These are phyloP conservation scores for Thamnophis elegans DNA, from an alignment of 2,797 vertebrate genomes.

Conservation along the genomic window DNA sequence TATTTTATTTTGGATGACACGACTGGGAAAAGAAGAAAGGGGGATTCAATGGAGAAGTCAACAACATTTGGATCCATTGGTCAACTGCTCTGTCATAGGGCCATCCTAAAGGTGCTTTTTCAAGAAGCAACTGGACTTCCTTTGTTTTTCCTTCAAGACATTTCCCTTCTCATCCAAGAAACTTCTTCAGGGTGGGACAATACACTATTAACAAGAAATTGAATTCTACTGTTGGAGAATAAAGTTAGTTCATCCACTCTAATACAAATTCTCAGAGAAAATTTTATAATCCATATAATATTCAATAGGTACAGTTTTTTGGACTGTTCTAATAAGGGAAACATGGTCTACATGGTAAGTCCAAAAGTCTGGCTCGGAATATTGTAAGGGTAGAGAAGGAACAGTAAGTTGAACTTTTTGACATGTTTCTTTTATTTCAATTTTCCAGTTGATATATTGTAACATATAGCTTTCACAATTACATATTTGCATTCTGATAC, in stretches of 20 bases:
- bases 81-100: neutral
- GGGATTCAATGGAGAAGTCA: neutral
- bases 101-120: neutral
- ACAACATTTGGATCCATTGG: neutral
- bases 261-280: neutral
- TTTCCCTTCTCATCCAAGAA: neutral
- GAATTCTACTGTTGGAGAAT: neutral
- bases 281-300: neutral
- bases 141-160: neutral
- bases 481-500: neutral
- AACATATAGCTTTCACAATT: neutral
- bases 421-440: neutral
- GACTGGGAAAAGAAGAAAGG: neutral
- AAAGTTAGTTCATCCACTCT: neutral
- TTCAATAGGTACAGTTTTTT: neutral
- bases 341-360: neutral
- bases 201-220: neutral
- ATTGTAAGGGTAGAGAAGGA: neutral
- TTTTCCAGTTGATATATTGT: neutral
- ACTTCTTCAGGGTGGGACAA: neutral
- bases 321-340: neutral
- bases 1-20: neutral
- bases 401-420: neutral
- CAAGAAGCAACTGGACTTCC: neutral
- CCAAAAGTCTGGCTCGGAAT: neutral